Base-by-base conservation (phyloP, 1,140 invertebrate species). In the Drosophila persimilis region DNA sequence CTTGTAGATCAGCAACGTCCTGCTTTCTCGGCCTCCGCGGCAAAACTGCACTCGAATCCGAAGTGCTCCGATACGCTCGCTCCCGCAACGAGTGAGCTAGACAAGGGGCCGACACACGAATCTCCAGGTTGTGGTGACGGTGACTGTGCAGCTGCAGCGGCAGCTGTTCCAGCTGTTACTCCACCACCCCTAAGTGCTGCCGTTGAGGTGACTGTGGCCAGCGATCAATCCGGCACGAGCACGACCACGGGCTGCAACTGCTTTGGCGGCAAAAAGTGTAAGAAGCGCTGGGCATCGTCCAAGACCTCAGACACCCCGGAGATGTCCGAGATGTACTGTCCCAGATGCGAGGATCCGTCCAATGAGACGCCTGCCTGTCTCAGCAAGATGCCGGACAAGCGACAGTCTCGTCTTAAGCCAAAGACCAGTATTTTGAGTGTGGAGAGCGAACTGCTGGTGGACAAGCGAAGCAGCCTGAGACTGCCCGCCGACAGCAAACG, bases 281-380 rank as follows among this genome's bases (percentile, higher is more conserved):
- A 91, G 77, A 91, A 92, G 81, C 90, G 91, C 70, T 91, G 89
- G 90, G 71, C 74, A 20, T 69, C 83, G 24, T 77, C 67, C 54
- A 80, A 72, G 31, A 89, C 60, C 44, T 47, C 55, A 6, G 73
- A 81, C 51, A 88, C 89, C 0, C 85, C 88, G 2, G 90, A 91
- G 77, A 92, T 93, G 92, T 92, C 92, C 13, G 92, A 92, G 57
- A 77, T 93, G 22, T 93, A 92, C 80, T 91, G 90, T 77, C 80
- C 84, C 58, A 89, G 89, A 45, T 91, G 91, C 79, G 92, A 91
- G 74, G 89, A 90, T 91, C 90, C 89, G 50, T 90, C 92, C 66
- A 90, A 91, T 72, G 91, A 91, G 89, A 91, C 91, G 17, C 92
- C 92, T 55, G 93, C 92, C 63, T 93, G 93, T 77, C 90, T 93